A percentile compares a stretch with the other conserved stretches of the same genome.
phyloP scores from a whole-genome alignment of 2,797 vertebrate genomes.

The Monodelphis domestica region DNA sequence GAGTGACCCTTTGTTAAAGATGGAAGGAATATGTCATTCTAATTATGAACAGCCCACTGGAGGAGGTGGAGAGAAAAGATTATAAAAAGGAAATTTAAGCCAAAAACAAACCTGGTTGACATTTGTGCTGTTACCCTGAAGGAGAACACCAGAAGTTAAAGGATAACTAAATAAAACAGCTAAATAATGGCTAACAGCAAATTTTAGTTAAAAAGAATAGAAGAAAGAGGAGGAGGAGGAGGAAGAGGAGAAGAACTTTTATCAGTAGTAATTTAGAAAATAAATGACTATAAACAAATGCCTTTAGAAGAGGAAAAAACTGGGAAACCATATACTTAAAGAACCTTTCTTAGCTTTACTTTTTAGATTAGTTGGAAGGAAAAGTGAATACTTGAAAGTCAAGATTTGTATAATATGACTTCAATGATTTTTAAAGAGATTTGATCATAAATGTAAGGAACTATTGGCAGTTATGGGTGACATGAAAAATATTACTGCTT shows the following conservation, averaged over 20 bases:
- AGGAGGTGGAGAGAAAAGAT: neutral
- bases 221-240: neutral
- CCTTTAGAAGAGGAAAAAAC: conserved; percentile 49
- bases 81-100: conserved; percentile 61
- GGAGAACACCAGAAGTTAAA: conserved; percentile 3
- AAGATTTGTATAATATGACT: conserved; percentile 48
- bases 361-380: neutral
- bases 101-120: conserved; percentile 28
- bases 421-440: conserved; percentile 49
- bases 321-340: conserved; percentile 39
- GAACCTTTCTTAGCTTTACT: conserved; percentile 50
- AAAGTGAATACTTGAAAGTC: neutral
- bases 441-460: conserved; percentile 44
- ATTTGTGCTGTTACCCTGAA: conserved; percentile 56
- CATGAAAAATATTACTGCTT: conserved; percentile 57
- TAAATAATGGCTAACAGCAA: neutral
- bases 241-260: neutral
- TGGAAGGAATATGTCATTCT: conserved; percentile 54
- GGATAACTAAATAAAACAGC: no score
- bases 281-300: conserved; percentile 54
- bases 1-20: conserved; percentile 55
- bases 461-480: conserved; percentile 62
- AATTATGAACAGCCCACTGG: conserved; percentile 39
- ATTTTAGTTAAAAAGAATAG: neutral
- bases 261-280: conserved; percentile 47